These are phyloP conservation scores for Phthorimaea operculella DNA, from an alignment of 1,140 invertebrate genomes.

Conservation along the genomic window DNA sequence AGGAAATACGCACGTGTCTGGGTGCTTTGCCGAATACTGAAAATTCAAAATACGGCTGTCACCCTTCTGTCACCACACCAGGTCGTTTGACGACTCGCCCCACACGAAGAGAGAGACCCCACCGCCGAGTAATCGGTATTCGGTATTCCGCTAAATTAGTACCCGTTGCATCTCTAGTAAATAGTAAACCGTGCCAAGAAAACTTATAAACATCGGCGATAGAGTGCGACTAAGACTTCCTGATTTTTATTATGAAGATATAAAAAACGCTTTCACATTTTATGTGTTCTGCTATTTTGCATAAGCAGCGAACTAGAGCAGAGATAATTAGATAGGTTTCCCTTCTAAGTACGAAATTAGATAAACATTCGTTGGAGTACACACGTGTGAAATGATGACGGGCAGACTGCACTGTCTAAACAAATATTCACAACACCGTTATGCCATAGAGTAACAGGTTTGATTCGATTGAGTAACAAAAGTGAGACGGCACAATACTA, in stretches of 20 bases:
- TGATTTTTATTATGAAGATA: slow-evolving; percentile 15
- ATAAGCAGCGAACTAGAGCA: slow-evolving; percentile 26
- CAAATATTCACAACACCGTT: neutral
- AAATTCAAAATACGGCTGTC: too few species aligned
- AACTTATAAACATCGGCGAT: slow-evolving; percentile 38
- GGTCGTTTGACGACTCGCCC: too few species aligned
- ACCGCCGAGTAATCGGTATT: too few species aligned
- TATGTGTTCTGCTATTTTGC: slow-evolving; percentile 13
- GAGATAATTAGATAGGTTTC: slow-evolving; percentile 19
- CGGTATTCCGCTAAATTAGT: too few species aligned
- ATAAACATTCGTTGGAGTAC: neutral
- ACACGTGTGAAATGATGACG: neutral
- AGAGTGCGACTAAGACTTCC: slow-evolving; percentile 11
- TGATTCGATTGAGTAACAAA: neutral
- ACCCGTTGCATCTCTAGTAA: too few species aligned
- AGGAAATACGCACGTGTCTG: too few species aligned
- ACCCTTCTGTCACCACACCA: too few species aligned
- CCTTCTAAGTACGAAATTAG: slow-evolving; percentile 1
- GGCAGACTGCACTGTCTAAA: neutral
- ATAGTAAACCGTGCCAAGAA: slow-evolving; percentile 29
- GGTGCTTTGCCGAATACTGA: too few species aligned
- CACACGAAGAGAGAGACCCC: too few species aligned
- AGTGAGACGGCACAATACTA: neutral
- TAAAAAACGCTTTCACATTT: slow-evolving; percentile 38
- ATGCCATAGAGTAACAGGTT: neutral